Conservation (phyloP, 2,113 vertebrate genomes). For the Thinocorus orbignyianus region DNA sequence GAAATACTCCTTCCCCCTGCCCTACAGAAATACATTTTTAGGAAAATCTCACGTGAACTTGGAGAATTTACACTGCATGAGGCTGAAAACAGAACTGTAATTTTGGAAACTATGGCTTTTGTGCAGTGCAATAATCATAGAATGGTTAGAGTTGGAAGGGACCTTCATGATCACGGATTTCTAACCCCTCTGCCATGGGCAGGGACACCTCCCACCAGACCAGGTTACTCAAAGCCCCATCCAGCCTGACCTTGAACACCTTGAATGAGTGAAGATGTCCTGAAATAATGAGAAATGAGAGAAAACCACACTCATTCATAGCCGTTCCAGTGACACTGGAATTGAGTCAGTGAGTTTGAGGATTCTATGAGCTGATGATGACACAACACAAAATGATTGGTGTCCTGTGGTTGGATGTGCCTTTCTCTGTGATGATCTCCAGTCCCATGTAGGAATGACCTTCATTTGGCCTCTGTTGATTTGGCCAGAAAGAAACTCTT, state of each 20-base stretch:
- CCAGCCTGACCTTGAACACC: too few species aligned
- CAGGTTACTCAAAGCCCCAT: too few species aligned
- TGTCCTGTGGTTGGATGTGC: background rate
- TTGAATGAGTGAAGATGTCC: background rate
- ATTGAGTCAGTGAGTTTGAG: background rate
- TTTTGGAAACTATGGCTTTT: background rate
- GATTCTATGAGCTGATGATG: background rate
- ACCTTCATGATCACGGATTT: too few species aligned
- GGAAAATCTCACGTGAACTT: fast-evolving
- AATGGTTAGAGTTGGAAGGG: too few species aligned
- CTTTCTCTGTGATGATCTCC: background rate
- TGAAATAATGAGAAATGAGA: background rate
- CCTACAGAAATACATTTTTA: background rate
- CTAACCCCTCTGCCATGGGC: too few species aligned
- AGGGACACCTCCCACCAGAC: too few species aligned
- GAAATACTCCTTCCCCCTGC: background rate
- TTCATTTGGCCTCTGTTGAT: background rate
- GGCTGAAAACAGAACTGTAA: background rate
- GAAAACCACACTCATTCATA: background rate
- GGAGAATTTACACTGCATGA: background rate
- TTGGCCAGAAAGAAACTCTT: background rate
- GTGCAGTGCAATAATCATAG: background rate
- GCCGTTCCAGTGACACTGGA: background rate
- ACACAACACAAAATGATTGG: background rate
- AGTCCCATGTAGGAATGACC: background rate